Base-by-base conservation (phyloP, 1,140 invertebrate species). In the Drosophila yakuba region DNA sequence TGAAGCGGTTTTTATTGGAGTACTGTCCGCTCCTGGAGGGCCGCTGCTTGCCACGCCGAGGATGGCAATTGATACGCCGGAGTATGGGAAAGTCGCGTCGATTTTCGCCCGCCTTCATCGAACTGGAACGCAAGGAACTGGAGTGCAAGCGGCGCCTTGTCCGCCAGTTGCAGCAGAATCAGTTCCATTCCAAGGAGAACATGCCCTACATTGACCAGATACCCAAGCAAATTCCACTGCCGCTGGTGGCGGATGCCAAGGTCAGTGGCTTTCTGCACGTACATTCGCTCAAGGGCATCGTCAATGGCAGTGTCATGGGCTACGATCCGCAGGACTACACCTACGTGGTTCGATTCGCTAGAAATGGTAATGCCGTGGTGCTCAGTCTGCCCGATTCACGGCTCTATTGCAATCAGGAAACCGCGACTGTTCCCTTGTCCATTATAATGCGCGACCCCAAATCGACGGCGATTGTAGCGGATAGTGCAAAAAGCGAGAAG, bases 81-180 rank as follows among this genome's bases (percentile, higher is more conserved):
- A 35, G 23, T 1, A 61, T 79, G 72, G 83, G 83, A n/a, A 86
- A 73, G 54, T 51, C 83, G 1, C 75, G 83, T 0, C 83, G 79
- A 3, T 86, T 79, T 17, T 83, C 83, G 1, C 4, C 45, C 5
- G 57, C 75, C 3, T 86, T 88, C 17, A 74, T 86, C 12, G 54
- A 48, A 2, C 6, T 7, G 3, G 83, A 86, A 11, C 68, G 60
- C 0, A 4, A 20, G 4, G 63, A 73, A 1, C 0, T 73, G 17
- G 52, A 75, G 25, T 48, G 57, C 3, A 11, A 23, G 0, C 56
- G 75, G 0, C 43, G 41, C 4, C 48, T 62, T 25, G 44, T 86
- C 17, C 75, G 74, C 0, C 39, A 55, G 15, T 43, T 76, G 60
- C 83, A 82, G 52, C 55, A 72, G 43, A 23, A 44, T 5, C 59